Conservation (phyloP, 2,113 vertebrate species). For the Sciurus niger region DNA sequence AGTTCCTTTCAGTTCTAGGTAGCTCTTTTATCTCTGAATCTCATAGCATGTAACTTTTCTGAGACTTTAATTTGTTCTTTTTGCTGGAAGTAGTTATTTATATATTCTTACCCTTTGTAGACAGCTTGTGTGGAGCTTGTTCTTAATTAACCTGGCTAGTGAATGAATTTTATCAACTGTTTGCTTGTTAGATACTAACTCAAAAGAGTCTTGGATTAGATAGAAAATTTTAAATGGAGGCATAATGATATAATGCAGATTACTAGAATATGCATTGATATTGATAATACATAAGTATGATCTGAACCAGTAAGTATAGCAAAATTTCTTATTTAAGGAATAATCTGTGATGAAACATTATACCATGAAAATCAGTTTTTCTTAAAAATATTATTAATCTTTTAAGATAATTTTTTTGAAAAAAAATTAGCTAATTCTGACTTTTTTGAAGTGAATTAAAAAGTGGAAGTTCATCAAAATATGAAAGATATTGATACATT, state of each 20-base stretch:
- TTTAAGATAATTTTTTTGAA: not conserved
- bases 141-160: constrained; percentile 34
- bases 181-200: constrained; percentile 7
- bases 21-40: not conserved
- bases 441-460: not conserved
- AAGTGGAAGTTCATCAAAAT: not conserved
- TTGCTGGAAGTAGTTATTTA: not conserved
- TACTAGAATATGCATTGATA: not conserved
- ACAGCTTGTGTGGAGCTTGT: not conserved
- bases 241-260: not conserved
- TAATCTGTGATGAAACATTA: constrained; percentile 7
- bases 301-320: not conserved
- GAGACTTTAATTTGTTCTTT: not conserved
- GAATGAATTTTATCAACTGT: not conserved
- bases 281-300: not conserved
- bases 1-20: not conserved
- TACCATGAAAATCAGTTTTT: not conserved
- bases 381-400: not conserved
- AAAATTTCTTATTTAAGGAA: constrained; percentile 2
- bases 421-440: not conserved
- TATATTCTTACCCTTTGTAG: not conserved
- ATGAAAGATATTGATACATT: not conserved
- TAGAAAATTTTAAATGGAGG: constrained; percentile 23
- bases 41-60: not conserved
- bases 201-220: not conserved